Conservation (phyloP, 2,113 vertebrate species). For the Smithornis capensis region DNA sequence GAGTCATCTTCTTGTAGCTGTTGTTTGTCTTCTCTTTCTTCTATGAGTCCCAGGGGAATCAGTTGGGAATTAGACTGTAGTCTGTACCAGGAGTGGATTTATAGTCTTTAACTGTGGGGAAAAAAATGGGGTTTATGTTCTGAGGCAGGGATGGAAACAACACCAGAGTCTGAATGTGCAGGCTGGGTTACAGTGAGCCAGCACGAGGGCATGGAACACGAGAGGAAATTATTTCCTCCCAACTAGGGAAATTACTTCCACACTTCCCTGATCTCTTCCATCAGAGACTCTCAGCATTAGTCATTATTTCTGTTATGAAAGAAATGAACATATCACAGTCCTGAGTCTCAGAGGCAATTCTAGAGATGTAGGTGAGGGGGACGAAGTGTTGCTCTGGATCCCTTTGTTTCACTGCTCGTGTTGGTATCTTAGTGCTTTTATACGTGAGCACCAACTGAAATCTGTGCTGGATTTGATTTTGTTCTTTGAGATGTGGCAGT, state of each 20-base stretch:
- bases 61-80: background rate
- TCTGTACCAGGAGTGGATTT: background rate
- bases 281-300: background rate
- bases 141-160: background rate
- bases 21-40: background rate
- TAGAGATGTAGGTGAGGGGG: background rate
- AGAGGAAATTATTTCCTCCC: background rate
- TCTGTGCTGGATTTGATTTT: background rate
- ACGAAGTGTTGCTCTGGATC: background rate
- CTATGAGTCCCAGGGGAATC: background rate
- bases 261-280: background rate
- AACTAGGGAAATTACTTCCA: background rate
- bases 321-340: background rate
- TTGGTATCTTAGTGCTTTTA: background rate
- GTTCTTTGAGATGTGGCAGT: background rate
- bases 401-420: background rate
- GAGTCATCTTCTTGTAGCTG: background rate
- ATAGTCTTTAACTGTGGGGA: background rate
- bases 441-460: rapidly evolving
- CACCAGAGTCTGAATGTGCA: background rate
- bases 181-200: background rate
- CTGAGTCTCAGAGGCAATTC: background rate
- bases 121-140: background rate
- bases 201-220: background rate
- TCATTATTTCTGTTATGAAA: background rate